Percentiles rank a stretch among this genome's conserved stretches.
Evolutionary conservation across 2,113 vertebrate genomes (phyloP).

Genomic region (Campylorhamphus procurvoides): DNA sequence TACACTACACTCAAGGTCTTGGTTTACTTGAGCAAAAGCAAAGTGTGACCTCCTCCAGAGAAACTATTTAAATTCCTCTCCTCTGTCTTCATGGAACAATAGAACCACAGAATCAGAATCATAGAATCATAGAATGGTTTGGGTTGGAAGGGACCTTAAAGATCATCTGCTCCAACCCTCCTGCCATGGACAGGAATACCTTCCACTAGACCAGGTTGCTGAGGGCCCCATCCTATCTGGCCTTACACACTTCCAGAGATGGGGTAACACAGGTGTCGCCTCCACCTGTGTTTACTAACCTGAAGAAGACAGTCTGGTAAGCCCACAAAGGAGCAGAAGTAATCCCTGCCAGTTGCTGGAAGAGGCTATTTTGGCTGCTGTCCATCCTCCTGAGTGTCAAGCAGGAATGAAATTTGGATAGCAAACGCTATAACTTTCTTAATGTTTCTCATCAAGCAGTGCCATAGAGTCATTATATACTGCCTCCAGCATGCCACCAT

Average conservation of each 20-base stretch:
- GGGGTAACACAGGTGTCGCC: neutral
- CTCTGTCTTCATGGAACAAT: neutral
- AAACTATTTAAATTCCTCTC: neutral
- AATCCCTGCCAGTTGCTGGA: neutral
- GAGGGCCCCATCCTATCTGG: neutral
- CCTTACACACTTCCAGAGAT: neutral
- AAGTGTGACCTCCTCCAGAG: neutral
- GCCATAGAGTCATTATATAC: neutral
- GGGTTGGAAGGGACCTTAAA: neutral
- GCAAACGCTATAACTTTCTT: neutral
- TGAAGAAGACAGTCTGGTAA: neutral
- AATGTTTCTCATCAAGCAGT: neutral
- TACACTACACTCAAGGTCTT: neutral
- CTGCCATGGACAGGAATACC: rapidly evolving
- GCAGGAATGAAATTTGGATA: neutral
- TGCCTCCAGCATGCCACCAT: neutral
- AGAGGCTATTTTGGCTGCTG: neutral
- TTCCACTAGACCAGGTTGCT: neutral
- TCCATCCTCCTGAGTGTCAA: neutral
- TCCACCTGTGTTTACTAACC: neutral
- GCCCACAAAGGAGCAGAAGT: neutral
- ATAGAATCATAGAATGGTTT: neutral
- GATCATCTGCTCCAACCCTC: neutral
- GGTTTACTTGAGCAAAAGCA: neutral
- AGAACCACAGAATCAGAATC: neutral